Evolutionary conservation across 1,140 invertebrate species (phyloP).

Genomic region (Episyrphus balteatus): DNA sequence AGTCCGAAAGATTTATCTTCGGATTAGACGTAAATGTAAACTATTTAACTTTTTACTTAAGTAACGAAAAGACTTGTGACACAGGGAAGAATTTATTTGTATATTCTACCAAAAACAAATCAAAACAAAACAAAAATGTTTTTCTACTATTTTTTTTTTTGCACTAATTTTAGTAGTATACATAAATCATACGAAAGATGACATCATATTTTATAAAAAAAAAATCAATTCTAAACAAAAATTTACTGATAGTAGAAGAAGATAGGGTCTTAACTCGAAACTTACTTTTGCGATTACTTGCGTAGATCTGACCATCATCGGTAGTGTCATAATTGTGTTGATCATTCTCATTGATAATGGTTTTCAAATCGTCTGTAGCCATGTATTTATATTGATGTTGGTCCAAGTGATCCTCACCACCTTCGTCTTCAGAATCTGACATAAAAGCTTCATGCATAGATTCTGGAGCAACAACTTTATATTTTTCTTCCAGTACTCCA

Average conservation of each 20-base stretch:
- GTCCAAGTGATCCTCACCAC: conserved; percentile 49
- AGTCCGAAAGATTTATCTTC: too few relatives aligned
- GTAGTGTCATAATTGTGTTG: conserved; percentile 28
- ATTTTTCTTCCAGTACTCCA: conserved; percentile 63
- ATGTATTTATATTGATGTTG: conserved; percentile 36
- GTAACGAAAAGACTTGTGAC: too few relatives aligned
- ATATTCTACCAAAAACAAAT: too few relatives aligned
- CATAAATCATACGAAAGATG: too few relatives aligned
- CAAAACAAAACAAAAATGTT: too few relatives aligned
- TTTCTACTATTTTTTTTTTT: too few relatives aligned
- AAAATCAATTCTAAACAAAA: neutral
- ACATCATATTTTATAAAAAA: too few relatives aligned
- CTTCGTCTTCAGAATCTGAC: conserved; percentile 98
- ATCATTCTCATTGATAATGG: conserved; percentile 13
- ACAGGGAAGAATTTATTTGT: too few relatives aligned
- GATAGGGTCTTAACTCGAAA: too few relatives aligned
- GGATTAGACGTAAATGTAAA: too few relatives aligned
- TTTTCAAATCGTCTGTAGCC: conserved; percentile 29
- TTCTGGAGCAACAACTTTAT: conserved; percentile 92
- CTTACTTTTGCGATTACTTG: neutral
- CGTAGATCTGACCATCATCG: conserved; percentile 13
- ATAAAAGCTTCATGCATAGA: conserved; percentile 98
- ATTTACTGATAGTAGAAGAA: neutral
- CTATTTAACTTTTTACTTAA: too few relatives aligned
- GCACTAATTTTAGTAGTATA: too few relatives aligned